phyloP scores from a whole-genome alignment of 2,113 vertebrate species.

The Clarias gariepinus region DNA sequence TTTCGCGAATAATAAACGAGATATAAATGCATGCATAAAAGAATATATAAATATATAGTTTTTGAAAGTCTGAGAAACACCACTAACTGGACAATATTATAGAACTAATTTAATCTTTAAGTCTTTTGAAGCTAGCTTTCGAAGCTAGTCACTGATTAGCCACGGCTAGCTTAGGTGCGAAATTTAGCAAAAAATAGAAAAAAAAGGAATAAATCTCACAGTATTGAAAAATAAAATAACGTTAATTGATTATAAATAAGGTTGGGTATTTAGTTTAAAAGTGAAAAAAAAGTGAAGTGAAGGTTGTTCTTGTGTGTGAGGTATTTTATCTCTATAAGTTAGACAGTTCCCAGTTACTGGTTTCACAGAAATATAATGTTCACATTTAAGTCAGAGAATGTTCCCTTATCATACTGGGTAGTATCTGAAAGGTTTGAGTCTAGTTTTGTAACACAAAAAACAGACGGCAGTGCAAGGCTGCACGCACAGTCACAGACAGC shows the following conservation, averaged over 20 bases:
- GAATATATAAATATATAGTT: too few species aligned
- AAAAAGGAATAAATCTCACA: not conserved
- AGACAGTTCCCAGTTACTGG: not conserved
- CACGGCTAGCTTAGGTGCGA: not conserved
- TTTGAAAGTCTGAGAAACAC: not conserved
- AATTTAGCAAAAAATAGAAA: too few species aligned
- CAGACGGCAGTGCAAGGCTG: too few species aligned
- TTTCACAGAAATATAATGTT: not conserved
- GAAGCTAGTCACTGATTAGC: slow-evolving; percentile 1
- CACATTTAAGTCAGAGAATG: not conserved
- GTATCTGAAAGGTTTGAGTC: too few species aligned
- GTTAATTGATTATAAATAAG: not conserved
- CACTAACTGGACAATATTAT: not conserved
- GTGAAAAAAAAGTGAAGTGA: too few species aligned
- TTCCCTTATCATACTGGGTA: too few species aligned
- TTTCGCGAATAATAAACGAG: not conserved
- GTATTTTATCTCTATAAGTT: not conserved
- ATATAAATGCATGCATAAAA: not conserved
- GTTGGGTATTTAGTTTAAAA: not conserved
- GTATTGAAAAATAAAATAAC: not conserved
- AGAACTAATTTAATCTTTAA: not conserved
- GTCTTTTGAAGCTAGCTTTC: not conserved
- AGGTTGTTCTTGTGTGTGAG: not conserved
- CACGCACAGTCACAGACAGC: too few species aligned
- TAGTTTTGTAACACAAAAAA: too few species aligned